These are phyloP conservation scores for Cerastoderma edule DNA, from an alignment of 2,888 invertebrate genomes.

Conservation along the genomic window DNA sequence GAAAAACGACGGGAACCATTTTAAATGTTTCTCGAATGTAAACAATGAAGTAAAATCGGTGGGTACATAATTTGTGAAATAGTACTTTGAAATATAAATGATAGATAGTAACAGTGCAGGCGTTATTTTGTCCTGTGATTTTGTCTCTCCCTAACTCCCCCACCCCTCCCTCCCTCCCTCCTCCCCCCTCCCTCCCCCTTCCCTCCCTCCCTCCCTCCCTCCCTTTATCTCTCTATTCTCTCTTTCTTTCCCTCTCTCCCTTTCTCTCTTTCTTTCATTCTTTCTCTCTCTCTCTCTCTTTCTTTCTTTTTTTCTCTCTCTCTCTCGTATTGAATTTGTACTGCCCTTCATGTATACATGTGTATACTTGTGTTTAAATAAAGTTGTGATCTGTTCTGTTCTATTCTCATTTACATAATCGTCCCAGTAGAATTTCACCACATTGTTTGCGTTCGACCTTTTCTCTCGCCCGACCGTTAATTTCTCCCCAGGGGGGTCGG, in stretches of 20 bases:
- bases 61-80: background rate
- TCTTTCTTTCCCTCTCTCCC: background rate
- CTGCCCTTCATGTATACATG: background rate
- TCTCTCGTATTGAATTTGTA: background rate
- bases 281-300: background rate
- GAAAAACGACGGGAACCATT: background rate
- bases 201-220: background rate
- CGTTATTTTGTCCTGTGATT: too few species aligned
- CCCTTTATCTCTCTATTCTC: background rate
- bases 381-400: background rate
- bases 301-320: slow-evolving; percentile 6
- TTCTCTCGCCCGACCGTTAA: background rate
- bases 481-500: background rate
- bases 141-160: background rate
- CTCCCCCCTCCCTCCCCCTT: background rate
- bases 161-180: background rate
- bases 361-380: background rate
- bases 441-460: background rate
- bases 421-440: background rate
- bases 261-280: background rate
- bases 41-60: background rate
- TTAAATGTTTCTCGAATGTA: background rate
- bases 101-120: too few species aligned
- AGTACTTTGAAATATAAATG: too few species aligned
- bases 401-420: background rate